A percentile compares a stretch with the other conserved stretches of the same genome.
These are phyloP conservation scores for Percina caprodes DNA, from an alignment of 2,113 vertebrate genomes.

Conservation along the genomic window DNA sequence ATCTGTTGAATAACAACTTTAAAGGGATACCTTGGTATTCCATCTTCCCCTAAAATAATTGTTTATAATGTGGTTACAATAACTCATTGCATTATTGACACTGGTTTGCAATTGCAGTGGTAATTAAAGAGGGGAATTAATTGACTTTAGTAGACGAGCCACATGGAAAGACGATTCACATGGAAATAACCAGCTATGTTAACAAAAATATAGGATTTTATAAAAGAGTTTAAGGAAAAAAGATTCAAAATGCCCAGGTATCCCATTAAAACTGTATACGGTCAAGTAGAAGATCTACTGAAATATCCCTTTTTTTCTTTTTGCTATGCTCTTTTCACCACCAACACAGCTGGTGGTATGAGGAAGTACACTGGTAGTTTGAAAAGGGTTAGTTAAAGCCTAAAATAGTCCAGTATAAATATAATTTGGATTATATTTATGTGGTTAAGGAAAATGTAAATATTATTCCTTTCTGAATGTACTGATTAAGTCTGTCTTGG, in stretches of 20 bases:
- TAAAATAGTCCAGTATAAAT: neutral
- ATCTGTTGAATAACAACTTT: constrained; percentile 14
- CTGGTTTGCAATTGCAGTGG: neutral
- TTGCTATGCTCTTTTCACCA: neutral
- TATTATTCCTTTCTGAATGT: neutral
- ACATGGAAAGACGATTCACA: neutral
- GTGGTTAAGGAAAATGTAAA: neutral
- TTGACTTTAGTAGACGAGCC: neutral
- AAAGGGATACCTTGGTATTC: neutral
- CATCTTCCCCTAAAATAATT: neutral
- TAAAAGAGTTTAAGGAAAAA: neutral
- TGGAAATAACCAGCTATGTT: neutral
- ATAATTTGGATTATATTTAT: neutral
- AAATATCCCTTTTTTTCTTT: neutral
- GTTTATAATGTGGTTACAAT: rapidly evolving
- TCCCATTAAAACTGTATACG: neutral
- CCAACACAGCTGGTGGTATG: neutral
- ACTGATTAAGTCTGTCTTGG: neutral
- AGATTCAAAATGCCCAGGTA: neutral
- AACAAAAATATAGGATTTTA: neutral
- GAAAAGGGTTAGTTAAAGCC: neutral
- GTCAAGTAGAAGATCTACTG: neutral
- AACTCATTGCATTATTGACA: neutral
- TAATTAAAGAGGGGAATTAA: neutral
- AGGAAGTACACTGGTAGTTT: neutral